Base-by-base conservation (phyloP, 2,888 invertebrate species). In the Melieria picta region DNA sequence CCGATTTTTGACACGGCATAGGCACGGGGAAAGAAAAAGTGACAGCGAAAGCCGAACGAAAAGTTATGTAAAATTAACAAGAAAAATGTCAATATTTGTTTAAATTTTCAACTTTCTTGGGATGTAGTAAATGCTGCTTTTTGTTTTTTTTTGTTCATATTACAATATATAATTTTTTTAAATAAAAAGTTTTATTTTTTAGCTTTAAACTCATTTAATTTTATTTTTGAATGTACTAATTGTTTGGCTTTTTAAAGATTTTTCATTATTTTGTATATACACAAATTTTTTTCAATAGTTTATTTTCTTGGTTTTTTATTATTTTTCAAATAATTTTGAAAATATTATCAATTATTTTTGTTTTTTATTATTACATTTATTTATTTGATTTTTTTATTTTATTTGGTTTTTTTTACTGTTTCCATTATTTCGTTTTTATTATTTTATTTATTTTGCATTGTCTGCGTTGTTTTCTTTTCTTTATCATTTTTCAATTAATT, bases 341-440 rank as follows among this genome's bases (percentile, higher is more conserved):
- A 60, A 67, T 57, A 10, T 46, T 61, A 68, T 45, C 57, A 71
- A 68, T 75, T 56, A 66, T 60, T 72, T 65, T 75, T 70, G 62
- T 55, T 67, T 70, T 70, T 71, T 69, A 69, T 4, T 47, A 5
- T 7, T 66, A 47, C 60, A 58, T 68, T 55, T 58, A 67, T 61
- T 65, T 56, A 62, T 73, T n/a, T 50, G 65, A 52, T 7, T 52
- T 52, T 52, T 52, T 9, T 5, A 5, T 52, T 52, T 52, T 52
- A 52, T 50, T 10, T 50, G 11, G 2, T 50, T 50, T 11, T 10
- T 4, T 9, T 52, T n/a, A 52, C 11, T 7, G 4, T 13, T 52
- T 52, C 6, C 5, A 52, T 4, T n/a, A 5, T 52, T 52, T n/a
- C n/a, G n/a, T n/a, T n/a, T 6, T 52, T 4, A 52, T 7, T 10